phyloP scores from a whole-genome alignment of 2,113 vertebrate species.

The Clarias macrocephalus region DNA sequence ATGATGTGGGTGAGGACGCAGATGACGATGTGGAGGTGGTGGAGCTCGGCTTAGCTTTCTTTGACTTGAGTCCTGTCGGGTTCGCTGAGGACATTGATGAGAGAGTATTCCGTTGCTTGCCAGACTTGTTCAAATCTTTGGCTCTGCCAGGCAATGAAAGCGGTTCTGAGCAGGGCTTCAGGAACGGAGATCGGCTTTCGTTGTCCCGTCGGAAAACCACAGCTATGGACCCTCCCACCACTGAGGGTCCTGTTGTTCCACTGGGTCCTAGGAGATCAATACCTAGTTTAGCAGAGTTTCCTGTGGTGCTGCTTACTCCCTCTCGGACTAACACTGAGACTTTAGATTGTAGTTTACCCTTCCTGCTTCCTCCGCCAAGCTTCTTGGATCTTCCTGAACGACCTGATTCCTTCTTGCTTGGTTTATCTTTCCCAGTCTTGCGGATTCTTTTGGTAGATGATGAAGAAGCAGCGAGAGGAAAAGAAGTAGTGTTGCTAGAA shows the following conservation, averaged over 20 bases:
- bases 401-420: conserved; percentile 65
- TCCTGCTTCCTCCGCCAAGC: conserved; percentile 65
- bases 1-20: conserved; percentile 72
- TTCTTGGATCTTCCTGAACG: conserved; percentile 71
- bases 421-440: conserved; percentile 71
- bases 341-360: conserved; percentile 91
- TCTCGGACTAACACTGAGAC: conserved; percentile 88
- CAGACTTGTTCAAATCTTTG: conserved; percentile 63
- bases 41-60: conserved; percentile 77
- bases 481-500: conserved; percentile 27
- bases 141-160: conserved; percentile 61
- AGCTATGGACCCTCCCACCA: conserved; percentile 82
- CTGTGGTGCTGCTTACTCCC: conserved; percentile 87
- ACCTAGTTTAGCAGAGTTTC: conserved; percentile 71
- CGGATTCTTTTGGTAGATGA: conserved; percentile 62
- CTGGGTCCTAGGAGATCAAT: conserved; percentile 69
- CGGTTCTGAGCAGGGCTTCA: conserved; percentile 78
- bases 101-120: conserved; percentile 63
- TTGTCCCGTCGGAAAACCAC: conserved; percentile 90
- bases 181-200: conserved; percentile 88
- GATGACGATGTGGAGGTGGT: conserved; percentile 78
- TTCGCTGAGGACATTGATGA: conserved; percentile 56
- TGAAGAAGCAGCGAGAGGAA: conserved; percentile 45
- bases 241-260: conserved; percentile 64
- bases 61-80: conserved; percentile 60